Evolutionary conservation across 2,113 vertebrate species (phyloP).

Genomic region (Heteronetta atricapilla): DNA sequence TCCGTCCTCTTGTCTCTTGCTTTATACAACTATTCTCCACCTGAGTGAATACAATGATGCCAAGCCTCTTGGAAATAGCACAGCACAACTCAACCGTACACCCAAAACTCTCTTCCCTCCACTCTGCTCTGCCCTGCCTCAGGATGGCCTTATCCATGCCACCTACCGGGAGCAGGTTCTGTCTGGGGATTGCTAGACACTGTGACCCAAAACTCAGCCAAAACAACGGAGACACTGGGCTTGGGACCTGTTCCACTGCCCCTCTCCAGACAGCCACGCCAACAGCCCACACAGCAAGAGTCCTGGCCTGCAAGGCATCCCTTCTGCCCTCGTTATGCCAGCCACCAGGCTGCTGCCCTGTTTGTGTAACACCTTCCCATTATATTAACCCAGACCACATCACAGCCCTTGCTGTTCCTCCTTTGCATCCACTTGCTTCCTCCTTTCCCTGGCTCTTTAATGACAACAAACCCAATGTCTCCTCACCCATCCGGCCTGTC

Average conservation of each 20-base stretch:
- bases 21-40: not conserved
- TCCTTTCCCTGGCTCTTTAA: not conserved
- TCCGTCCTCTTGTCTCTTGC: not conserved
- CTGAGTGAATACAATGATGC: not conserved
- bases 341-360: not conserved
- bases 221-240: fast-evolving
- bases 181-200: not conserved
- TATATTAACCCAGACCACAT: not conserved
- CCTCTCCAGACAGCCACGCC: not conserved
- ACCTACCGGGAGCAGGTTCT: not conserved
- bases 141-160: not conserved
- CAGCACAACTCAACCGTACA: not conserved
- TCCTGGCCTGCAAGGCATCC: not conserved
- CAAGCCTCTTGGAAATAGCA: not conserved
- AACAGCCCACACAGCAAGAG: not conserved
- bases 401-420: not conserved
- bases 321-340: not conserved
- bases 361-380: not conserved
- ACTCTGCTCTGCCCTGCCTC: not conserved
- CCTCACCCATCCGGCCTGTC: not conserved
- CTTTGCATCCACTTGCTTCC: not conserved
- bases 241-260: fast-evolving
- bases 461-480: not conserved
- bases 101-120: not conserved
- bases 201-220: fast-evolving